Conservation (phyloP, 1,140 invertebrate species). For the Drosophila suzukii region DNA sequence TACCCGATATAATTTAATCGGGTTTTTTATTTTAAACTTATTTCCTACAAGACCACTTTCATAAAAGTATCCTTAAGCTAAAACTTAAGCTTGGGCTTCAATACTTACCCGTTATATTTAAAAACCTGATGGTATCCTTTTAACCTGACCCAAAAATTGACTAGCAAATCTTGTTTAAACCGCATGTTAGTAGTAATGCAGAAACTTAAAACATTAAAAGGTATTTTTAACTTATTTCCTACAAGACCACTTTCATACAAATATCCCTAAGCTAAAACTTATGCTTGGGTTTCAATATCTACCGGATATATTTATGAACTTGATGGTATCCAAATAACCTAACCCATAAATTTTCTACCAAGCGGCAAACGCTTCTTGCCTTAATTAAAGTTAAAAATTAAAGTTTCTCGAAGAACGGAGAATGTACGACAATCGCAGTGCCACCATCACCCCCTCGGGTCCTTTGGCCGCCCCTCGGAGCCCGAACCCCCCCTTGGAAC, state of each 20-base stretch:
- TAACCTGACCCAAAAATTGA: too few species aligned
- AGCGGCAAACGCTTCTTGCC: background rate
- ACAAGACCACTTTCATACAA: background rate
- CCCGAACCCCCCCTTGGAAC: background rate
- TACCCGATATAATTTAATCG: too few species aligned
- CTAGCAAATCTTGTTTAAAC: too few species aligned
- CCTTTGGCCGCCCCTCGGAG: background rate
- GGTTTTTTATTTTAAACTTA: background rate
- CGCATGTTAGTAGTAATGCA: too few species aligned
- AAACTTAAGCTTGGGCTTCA: too few species aligned
- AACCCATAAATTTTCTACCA: slow-evolving; percentile 34
- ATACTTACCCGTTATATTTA: background rate
- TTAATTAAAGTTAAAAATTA: slow-evolving; percentile 47
- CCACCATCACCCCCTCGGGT: slow-evolving; percentile 38
- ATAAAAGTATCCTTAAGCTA: background rate
- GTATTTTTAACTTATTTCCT: background rate
- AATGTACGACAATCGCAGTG: slow-evolving; percentile 45
- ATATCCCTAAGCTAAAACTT: background rate
- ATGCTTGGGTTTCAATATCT: too few species aligned
- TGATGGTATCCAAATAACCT: background rate
- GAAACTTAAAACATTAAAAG: too few species aligned
- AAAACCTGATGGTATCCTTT: background rate
- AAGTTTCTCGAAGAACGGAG: slow-evolving; percentile 19
- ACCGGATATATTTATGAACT: background rate
- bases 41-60: background rate